Percentiles rank a stretch among this genome's conserved stretches.
These are phyloP conservation scores for Sebastes matsubarae DNA, from an alignment of 2,797 vertebrate genomes.

Conservation along the genomic window DNA sequence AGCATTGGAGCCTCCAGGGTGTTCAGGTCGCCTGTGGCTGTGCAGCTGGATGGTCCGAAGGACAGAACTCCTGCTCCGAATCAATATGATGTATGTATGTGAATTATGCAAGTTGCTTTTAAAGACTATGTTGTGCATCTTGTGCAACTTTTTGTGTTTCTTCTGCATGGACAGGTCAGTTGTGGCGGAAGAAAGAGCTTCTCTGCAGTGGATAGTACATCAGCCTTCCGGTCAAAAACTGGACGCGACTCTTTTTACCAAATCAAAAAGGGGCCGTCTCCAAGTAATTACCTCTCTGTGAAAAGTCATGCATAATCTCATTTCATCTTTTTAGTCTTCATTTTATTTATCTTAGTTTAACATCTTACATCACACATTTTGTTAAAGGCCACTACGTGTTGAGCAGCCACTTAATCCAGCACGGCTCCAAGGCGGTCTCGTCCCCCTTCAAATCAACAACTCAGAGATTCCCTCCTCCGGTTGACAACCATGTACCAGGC, in stretches of 20 bases:
- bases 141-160: neutral
- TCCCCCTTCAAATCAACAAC: constrained; percentile 84
- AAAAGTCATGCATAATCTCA: neutral
- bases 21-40: constrained; percentile 81
- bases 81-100: constrained; percentile 81
- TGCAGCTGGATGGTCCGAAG: constrained; percentile 58
- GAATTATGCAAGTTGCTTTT: neutral
- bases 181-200: constrained; percentile 60
- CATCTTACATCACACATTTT: neutral
- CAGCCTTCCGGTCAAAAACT: constrained; percentile 82
- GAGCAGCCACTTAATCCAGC: constrained; percentile 69
- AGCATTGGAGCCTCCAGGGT: constrained; percentile 80
- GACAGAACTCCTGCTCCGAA: constrained; percentile 83
- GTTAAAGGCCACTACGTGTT: constrained; percentile 80
- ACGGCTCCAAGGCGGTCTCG: constrained; percentile 59
- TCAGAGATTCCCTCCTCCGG: constrained; percentile 40
- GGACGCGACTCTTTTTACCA: constrained; percentile 31
- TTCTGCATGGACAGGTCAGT: constrained; percentile 48
- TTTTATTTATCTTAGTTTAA: neutral
- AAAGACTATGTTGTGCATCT: neutral
- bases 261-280: constrained; percentile 68
- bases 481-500: constrained; percentile 67
- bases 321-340: neutral
- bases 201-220: constrained; percentile 61
- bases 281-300: constrained; percentile 58